Conservation (phyloP, 1,140 invertebrate species). For the Acromyrmex echinatior region DNA sequence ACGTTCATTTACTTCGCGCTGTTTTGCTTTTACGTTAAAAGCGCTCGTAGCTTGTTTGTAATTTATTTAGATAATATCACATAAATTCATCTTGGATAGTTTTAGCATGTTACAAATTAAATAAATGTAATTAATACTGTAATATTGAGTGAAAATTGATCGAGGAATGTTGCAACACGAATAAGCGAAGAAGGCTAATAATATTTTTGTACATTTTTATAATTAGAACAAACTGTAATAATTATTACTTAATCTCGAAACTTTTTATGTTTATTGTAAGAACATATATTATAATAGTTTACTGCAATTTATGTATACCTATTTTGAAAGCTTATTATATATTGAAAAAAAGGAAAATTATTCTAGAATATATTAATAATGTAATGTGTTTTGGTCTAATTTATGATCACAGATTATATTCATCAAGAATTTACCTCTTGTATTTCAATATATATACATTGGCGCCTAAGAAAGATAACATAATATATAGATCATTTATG, state of each 20-base stretch:
- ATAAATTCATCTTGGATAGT: too few relatives aligned
- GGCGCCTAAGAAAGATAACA: neutral
- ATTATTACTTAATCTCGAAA: neutral
- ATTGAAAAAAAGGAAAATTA: neutral
- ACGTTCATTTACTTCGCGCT: neutral
- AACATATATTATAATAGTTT: too few relatives aligned
- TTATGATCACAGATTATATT: neutral
- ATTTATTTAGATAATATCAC: neutral
- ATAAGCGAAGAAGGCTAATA: too few relatives aligned
- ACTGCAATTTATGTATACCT: neutral
- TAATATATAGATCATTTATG: neutral
- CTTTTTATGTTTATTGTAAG: neutral
- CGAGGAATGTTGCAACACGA: too few relatives aligned
- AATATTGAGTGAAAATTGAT: neutral
- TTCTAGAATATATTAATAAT: neutral
- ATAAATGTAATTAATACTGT: neutral
- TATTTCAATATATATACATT: neutral
- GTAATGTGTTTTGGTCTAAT: neutral
- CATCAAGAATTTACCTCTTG: neutral
- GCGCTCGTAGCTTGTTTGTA: neutral
- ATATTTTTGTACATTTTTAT: too few relatives aligned
- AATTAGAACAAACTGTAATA: too few relatives aligned
- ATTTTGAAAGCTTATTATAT: too few relatives aligned
- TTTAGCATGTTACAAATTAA: neutral
- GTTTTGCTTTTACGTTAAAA: too few relatives aligned